phyloP scores from a whole-genome alignment of 1,140 invertebrate species.

The Pomacea maculata region DNA sequence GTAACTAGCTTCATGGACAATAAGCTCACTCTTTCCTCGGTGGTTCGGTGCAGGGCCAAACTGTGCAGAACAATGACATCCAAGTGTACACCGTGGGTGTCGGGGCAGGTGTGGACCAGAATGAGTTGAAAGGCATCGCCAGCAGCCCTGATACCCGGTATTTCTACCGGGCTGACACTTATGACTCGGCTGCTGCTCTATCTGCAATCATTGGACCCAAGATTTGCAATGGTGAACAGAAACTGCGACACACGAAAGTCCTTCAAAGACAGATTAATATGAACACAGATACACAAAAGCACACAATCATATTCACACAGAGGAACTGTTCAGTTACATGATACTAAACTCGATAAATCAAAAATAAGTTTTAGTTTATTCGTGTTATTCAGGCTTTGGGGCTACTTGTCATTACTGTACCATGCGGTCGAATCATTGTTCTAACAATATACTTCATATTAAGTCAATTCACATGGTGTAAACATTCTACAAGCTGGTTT shows the following conservation, averaged over 20 bases:
- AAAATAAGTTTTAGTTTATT: too few relatives aligned
- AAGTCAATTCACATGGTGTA: too few relatives aligned
- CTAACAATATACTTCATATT: too few relatives aligned
- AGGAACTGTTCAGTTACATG: too few relatives aligned
- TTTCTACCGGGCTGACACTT: conserved; percentile 45
- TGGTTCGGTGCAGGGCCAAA: conserved; percentile 28
- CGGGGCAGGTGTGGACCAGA: conserved; percentile 41
- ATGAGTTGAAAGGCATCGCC: conserved; percentile 43
- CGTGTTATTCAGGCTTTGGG: too few relatives aligned
- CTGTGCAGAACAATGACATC: conserved; percentile 45
- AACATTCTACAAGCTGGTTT: too few relatives aligned
- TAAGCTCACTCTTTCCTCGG: too few relatives aligned
- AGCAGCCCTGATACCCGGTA: conserved; percentile 47
- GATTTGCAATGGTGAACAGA: conserved; percentile 50
- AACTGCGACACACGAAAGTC: background rate
- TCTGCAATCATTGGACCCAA: conserved; percentile 41
- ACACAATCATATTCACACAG: too few relatives aligned
- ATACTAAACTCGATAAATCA: too few relatives aligned
- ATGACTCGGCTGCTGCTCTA: conserved; percentile 40
- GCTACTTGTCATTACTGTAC: too few relatives aligned
- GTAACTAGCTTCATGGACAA: too few relatives aligned
- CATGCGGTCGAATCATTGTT: too few relatives aligned
- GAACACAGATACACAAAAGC: background rate
- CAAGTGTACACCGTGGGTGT: conserved; percentile 52
- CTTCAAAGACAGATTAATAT: conserved; percentile 10